A percentile compares a stretch with the other conserved stretches of the same genome.
Evolutionary conservation across 2,113 vertebrate species (phyloP).

Genomic region (Mormyrus iriodes): DNA sequence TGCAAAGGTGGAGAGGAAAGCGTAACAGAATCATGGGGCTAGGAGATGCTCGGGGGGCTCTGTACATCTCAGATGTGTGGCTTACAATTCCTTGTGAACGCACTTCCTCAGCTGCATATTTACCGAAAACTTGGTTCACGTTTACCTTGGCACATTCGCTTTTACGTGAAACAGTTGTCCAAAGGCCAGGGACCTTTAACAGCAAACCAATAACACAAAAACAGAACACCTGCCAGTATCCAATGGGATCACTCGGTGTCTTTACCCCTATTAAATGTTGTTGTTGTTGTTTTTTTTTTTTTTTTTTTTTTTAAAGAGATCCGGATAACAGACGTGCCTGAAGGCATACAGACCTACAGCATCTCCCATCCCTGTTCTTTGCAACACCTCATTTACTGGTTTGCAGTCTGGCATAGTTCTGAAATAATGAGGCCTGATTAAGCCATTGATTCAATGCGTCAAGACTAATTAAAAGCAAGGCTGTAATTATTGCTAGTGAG

Average conservation of each 20-base stretch:
- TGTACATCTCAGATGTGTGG: background rate
- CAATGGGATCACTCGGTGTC: background rate
- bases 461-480: background rate
- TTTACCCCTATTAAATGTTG: background rate
- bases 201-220: background rate
- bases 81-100: background rate
- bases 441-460: background rate
- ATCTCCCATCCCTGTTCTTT: background rate
- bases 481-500: background rate
- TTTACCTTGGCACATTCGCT: background rate
- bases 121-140: background rate
- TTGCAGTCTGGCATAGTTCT: background rate
- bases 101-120: background rate
- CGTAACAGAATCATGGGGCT: background rate
- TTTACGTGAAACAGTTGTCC: conserved; percentile 1
- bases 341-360: background rate
- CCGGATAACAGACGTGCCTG: background rate
- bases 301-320: background rate
- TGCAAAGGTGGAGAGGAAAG: background rate
- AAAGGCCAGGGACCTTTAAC: background rate
- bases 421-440: background rate
- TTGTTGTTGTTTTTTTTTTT: no score
- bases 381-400: background rate
- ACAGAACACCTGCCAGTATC: background rate
- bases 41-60: background rate